Percentiles rank a stretch among this genome's conserved stretches.
Evolutionary conservation across 2,797 vertebrate genomes (phyloP).

Genomic region (Sebastes minor): DNA sequence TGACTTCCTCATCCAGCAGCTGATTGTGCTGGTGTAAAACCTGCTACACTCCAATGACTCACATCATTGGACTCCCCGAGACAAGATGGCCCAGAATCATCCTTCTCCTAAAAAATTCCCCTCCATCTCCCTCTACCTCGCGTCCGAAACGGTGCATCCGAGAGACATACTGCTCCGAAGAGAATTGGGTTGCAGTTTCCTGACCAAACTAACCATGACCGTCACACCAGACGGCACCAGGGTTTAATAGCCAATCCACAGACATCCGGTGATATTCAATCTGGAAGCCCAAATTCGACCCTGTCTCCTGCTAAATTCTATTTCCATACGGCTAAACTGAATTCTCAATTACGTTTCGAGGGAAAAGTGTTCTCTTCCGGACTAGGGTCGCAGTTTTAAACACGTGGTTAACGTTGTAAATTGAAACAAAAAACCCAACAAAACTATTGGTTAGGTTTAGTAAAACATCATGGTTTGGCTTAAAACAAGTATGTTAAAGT

Average conservation of each 20-base stretch:
- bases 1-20: conserved; percentile 44
- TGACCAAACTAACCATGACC: conserved; percentile 54
- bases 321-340: not conserved
- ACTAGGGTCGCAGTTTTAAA: not conserved
- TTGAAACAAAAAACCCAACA: not conserved
- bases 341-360: not conserved
- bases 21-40: conserved; percentile 68
- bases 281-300: conserved; percentile 31
- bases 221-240: conserved; percentile 30
- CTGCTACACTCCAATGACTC: conserved; percentile 70
- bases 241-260: conserved; percentile 56
- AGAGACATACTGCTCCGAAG: conserved; percentile 11
- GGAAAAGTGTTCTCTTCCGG: not conserved
- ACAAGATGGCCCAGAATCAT: conserved; percentile 65
- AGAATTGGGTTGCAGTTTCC: conserved; percentile 45
- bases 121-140: conserved; percentile 22
- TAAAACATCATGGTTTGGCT: not conserved
- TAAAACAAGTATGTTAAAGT: not conserved
- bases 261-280: conserved; percentile 52
- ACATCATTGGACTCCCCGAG: conserved; percentile 65
- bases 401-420: not conserved
- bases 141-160: conserved; percentile 12
- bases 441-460: not conserved
- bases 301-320: not conserved
- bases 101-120: conserved; percentile 36